Evolutionary conservation across 1,140 invertebrate genomes (phyloP).

Genomic region (Branchinecta lindahli): DNA sequence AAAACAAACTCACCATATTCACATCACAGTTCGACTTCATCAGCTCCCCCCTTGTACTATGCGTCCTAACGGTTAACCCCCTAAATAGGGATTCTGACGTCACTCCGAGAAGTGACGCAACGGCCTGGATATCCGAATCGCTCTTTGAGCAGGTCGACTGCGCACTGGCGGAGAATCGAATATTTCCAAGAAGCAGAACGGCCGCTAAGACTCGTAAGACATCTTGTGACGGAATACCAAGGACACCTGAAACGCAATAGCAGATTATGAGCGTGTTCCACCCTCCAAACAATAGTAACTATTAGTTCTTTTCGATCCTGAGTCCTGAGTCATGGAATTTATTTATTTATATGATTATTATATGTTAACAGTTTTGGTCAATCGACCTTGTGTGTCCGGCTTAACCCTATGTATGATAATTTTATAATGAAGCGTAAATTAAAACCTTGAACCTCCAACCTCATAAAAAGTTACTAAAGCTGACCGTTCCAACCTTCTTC

Average conservation of each 20-base stretch:
- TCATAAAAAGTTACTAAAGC: too few relatives aligned
- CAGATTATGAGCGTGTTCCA: too few relatives aligned
- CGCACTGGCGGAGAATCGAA: slow-evolving; percentile 57
- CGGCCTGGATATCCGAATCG: slow-evolving; percentile 59
- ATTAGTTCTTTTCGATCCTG: too few relatives aligned
- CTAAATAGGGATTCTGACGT: slow-evolving; percentile 55
- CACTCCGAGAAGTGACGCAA: slow-evolving; percentile 65
- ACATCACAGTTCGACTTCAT: slow-evolving; percentile 67
- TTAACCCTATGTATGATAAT: too few relatives aligned
- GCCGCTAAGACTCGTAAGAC: slow-evolving; percentile 78
- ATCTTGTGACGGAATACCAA: slow-evolving; percentile 85
- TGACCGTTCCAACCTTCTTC: too few relatives aligned
- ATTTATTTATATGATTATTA: too few relatives aligned
- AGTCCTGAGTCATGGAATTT: too few relatives aligned
- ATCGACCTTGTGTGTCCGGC: too few relatives aligned
- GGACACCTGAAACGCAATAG: slow-evolving; percentile 39
- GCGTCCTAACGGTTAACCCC: slow-evolving; percentile 66
- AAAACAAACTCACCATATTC: slow-evolving; percentile 43
- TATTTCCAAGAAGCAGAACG: slow-evolving; percentile 75
- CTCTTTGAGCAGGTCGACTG: slow-evolving; percentile 23
- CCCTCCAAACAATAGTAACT: too few relatives aligned
- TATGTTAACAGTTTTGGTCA: too few relatives aligned
- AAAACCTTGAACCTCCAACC: too few relatives aligned
- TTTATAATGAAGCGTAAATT: too few relatives aligned
- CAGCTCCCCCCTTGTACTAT: slow-evolving; percentile 63